Conservation (phyloP, 2,113 vertebrate genomes). For the Beaufortia kweichowensis region DNA sequence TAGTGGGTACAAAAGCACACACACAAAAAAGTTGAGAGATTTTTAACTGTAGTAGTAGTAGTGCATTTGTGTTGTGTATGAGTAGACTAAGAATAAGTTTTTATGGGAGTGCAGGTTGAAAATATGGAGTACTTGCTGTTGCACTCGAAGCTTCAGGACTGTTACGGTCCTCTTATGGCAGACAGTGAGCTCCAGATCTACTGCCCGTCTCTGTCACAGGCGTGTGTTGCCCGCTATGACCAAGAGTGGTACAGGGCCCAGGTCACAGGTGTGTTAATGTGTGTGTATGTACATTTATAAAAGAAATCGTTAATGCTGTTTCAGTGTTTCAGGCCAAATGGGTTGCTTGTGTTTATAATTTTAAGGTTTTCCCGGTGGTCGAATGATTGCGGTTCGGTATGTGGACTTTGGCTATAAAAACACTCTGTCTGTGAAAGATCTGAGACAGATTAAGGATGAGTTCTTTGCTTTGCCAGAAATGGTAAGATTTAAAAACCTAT, state of each 20-base stretch:
- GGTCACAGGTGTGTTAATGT: slow-evolving; percentile 76
- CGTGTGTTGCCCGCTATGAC: slow-evolving; percentile 82
- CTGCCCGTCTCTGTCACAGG: slow-evolving; percentile 79
- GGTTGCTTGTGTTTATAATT: slow-evolving; percentile 22
- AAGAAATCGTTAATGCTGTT: background rate
- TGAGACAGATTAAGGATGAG: slow-evolving; percentile 84
- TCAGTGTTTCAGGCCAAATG: background rate
- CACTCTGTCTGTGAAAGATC: slow-evolving; percentile 73
- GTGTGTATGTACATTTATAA: background rate
- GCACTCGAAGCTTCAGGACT: slow-evolving; percentile 77
- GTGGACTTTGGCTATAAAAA: slow-evolving; percentile 83
- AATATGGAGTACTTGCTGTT: slow-evolving; percentile 74
- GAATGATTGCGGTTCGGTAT: slow-evolving; percentile 79
- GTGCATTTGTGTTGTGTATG: background rate
- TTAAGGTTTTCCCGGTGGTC: slow-evolving; percentile 76
- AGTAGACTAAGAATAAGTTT: background rate
- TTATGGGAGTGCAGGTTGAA: slow-evolving; percentile 68
- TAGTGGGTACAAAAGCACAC: slow-evolving; percentile 74
- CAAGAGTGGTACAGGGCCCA: slow-evolving; percentile 85
- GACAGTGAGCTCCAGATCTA: slow-evolving; percentile 69
- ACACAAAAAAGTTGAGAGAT: background rate
- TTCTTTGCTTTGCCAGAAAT: slow-evolving; percentile 82
- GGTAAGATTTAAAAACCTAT: slow-evolving; percentile 69
- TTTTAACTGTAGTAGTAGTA: background rate
- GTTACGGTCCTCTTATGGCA: slow-evolving; percentile 63